phyloP scores from a whole-genome alignment of 2,113 vertebrate species.

The Phrynosoma blainvillii region DNA sequence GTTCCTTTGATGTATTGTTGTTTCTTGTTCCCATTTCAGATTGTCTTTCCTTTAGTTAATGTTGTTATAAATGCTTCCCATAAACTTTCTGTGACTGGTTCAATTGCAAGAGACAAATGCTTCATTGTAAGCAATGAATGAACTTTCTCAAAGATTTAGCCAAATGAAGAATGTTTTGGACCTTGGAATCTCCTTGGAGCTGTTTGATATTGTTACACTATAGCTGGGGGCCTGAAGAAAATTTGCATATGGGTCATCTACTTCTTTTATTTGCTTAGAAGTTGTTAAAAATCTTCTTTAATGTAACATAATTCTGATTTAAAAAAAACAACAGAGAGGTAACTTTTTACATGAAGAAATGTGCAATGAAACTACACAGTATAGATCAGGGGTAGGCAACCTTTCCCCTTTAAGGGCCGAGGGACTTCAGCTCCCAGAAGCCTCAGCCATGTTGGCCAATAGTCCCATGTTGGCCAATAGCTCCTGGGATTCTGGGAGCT shows the following conservation, averaged over 20 bases:
- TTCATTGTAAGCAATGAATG: slow-evolving; percentile 58
- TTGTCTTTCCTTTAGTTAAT: slow-evolving; percentile 42
- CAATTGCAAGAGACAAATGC: slow-evolving; percentile 55
- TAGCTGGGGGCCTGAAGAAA: not conserved
- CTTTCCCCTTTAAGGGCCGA: no score
- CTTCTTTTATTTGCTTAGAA: slow-evolving; percentile 51
- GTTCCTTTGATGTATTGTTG: slow-evolving; percentile 26
- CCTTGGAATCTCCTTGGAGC: slow-evolving; percentile 45
- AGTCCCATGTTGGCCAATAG: no score
- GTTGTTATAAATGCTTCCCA: slow-evolving; percentile 45
- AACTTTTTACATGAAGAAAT: not conserved
- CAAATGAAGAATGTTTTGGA: slow-evolving; percentile 44
- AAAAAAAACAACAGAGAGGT: not conserved
- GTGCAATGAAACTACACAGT: not conserved
- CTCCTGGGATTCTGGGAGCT: no score
- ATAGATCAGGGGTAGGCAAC: no score
- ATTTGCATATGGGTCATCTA: slow-evolving; percentile 33
- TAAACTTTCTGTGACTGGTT: slow-evolving; percentile 35
- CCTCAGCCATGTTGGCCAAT: no score
- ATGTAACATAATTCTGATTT: not conserved
- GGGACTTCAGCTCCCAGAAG: no score
- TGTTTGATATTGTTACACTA: slow-evolving; percentile 38
- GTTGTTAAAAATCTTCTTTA: not conserved
- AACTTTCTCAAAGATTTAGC: slow-evolving; percentile 51
- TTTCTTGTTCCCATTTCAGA: not conserved